Conservation (phyloP, 2,888 invertebrate species). For the Nemurella pictetii region DNA sequence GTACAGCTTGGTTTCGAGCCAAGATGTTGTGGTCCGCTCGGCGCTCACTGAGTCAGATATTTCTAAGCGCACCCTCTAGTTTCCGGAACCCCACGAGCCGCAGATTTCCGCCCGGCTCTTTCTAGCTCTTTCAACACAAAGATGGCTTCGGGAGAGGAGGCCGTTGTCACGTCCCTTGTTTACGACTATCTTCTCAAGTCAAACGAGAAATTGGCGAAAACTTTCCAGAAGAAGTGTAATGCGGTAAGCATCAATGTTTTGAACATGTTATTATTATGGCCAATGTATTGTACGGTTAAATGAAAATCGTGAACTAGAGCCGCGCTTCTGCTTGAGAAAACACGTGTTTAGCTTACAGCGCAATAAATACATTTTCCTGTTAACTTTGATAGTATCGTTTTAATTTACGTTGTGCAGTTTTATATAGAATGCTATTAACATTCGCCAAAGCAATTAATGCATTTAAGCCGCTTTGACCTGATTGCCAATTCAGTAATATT, state of each 20-base stretch:
- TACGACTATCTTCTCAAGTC: conserved; percentile 65
- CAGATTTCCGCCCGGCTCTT: background rate
- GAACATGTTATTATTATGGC: background rate
- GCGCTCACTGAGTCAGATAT: too few relatives aligned
- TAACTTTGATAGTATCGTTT: too few relatives aligned
- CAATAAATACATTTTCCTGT: too few relatives aligned
- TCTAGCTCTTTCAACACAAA: conserved; percentile 6
- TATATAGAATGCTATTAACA: too few relatives aligned
- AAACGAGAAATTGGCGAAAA: conserved; percentile 67
- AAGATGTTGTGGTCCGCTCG: too few relatives aligned
- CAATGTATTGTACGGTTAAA: background rate
- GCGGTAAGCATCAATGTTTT: conserved; percentile 63
- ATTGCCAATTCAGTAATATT: background rate
- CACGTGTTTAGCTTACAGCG: background rate
- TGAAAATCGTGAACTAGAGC: too few relatives aligned
- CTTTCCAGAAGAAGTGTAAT: conserved; percentile 72
- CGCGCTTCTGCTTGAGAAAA: too few relatives aligned
- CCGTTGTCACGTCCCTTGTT: conserved; percentile 60
- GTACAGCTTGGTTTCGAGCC: too few relatives aligned
- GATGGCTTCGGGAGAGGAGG: conserved; percentile 56
- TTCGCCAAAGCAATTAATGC: too few relatives aligned
- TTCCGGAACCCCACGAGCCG: background rate
- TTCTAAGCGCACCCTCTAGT: too few relatives aligned
- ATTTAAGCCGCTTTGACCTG: too few relatives aligned
- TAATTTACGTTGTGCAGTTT: too few relatives aligned